phyloP scores from a whole-genome alignment of 2,797 vertebrate genomes.

The Adelosebastes latens region DNA sequence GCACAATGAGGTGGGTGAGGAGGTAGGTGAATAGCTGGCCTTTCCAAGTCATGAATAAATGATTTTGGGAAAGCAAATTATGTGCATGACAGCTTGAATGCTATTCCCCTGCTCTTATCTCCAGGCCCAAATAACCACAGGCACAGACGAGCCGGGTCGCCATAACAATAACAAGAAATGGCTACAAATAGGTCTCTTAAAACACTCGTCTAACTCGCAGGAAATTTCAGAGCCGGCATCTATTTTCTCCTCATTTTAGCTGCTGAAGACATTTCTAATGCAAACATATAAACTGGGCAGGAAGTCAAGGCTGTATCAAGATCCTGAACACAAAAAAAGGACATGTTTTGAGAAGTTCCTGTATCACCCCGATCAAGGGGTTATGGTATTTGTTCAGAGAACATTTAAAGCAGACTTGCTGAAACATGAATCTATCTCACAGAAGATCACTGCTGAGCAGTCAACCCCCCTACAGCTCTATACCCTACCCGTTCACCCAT shows the following conservation, averaged over 20 bases:
- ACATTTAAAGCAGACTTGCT: constrained; percentile 15
- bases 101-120: constrained; percentile 35
- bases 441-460: background rate
- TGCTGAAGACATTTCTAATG: constrained; percentile 7
- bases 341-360: constrained; percentile 27
- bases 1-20: constrained; percentile 45
- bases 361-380: constrained; percentile 18
- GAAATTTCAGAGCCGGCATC: constrained; percentile 22
- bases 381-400: constrained; percentile 19
- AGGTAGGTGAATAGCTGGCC: constrained; percentile 47
- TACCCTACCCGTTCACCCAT: background rate
- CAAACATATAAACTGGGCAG: constrained; percentile 6
- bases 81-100: constrained; percentile 39
- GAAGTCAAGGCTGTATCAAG: constrained; percentile 24
- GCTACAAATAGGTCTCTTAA: constrained; percentile 50
- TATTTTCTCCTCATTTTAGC: constrained; percentile 29
- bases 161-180: constrained; percentile 68
- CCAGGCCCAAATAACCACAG: constrained; percentile 29
- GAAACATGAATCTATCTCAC: constrained; percentile 34
- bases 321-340: constrained; percentile 8
- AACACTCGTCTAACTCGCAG: constrained; percentile 37
- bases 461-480: background rate
- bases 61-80: constrained; percentile 47
- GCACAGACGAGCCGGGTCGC: constrained; percentile 12
- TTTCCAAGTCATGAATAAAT: constrained; percentile 60